These are phyloP conservation scores for Myrmophylax atrothorax DNA, from an alignment of 2,113 vertebrate genomes.

Conservation along the genomic window DNA sequence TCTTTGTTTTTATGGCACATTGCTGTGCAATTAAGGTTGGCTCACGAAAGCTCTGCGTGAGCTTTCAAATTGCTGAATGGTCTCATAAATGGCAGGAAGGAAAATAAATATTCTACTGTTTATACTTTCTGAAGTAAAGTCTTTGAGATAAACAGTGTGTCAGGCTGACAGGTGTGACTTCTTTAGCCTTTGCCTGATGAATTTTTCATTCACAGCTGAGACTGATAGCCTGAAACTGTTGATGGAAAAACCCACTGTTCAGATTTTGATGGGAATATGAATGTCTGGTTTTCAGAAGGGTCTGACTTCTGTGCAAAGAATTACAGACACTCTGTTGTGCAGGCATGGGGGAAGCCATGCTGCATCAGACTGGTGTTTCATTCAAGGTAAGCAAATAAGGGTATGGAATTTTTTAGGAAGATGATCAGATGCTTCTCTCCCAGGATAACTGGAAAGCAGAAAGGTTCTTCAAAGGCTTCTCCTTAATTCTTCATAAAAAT, in stretches of 20 bases:
- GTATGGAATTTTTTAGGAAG: not conserved
- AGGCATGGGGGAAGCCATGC: fast-evolving
- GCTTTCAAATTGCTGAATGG: conserved; percentile 63
- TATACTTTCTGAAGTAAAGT: conserved; percentile 61
- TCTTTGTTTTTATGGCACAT: conserved; percentile 71
- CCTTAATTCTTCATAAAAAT: not conserved
- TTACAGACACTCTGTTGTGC: not conserved
- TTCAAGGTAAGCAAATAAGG: not conserved
- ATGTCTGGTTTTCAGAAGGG: not conserved
- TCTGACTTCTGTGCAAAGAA: not conserved
- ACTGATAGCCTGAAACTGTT: conserved; percentile 55
- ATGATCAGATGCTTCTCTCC: not conserved
- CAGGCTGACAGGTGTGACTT: conserved; percentile 73
- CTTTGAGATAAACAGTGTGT: conserved; percentile 64
- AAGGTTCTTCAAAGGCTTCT: not conserved
- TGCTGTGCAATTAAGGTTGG: conserved; percentile 72
- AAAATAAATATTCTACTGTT: conserved; percentile 76
- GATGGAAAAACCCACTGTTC: conserved; percentile 54
- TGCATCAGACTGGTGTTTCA: not conserved
- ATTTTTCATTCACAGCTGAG: conserved; percentile 53
- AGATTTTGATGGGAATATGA: conserved; percentile 1
- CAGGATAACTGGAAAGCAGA: not conserved
- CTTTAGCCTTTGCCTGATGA: conserved; percentile 57
- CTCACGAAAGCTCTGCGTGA: conserved; percentile 59
- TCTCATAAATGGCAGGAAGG: conserved; percentile 66